Evolutionary conservation across 1,140 invertebrate genomes (phyloP).

Genomic region (Ridgeia piscesae): DNA sequence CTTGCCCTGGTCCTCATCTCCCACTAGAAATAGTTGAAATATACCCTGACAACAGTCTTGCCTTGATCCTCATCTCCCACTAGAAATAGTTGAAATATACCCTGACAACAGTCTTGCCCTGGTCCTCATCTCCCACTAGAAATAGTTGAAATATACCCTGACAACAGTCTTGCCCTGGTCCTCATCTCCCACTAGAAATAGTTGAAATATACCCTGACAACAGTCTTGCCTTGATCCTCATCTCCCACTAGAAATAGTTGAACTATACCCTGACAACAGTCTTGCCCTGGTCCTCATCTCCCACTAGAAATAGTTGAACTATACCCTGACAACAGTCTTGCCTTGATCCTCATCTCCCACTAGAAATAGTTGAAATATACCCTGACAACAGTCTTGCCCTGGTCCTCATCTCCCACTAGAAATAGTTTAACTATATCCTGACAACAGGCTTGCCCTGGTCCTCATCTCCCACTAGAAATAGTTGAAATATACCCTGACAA

Average conservation of each 20-base stretch:
- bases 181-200: slow-evolving; percentile 41
- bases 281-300: slow-evolving; percentile 37
- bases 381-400: slow-evolving; percentile 21
- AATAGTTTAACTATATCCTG: background rate
- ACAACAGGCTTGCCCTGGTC: slow-evolving; percentile 26
- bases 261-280: background rate
- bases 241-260: slow-evolving; percentile 42
- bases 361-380: background rate
- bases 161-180: slow-evolving; percentile 26
- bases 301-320: slow-evolving; percentile 33
- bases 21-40: slow-evolving; percentile 33
- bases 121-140: slow-evolving; percentile 43
- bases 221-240: slow-evolving; percentile 26
- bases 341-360: slow-evolving; percentile 42
- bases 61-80: slow-evolving; percentile 42
- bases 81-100: background rate
- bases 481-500: background rate
- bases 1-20: slow-evolving; percentile 37
- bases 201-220: background rate
- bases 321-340: slow-evolving; percentile 17
- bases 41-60: slow-evolving; percentile 17
- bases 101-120: slow-evolving; percentile 21
- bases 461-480: slow-evolving; percentile 41
- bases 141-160: background rate
- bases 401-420: slow-evolving; percentile 43